Conservation (phyloP, 2,888 invertebrate genomes). For the Rotaria socialis region DNA sequence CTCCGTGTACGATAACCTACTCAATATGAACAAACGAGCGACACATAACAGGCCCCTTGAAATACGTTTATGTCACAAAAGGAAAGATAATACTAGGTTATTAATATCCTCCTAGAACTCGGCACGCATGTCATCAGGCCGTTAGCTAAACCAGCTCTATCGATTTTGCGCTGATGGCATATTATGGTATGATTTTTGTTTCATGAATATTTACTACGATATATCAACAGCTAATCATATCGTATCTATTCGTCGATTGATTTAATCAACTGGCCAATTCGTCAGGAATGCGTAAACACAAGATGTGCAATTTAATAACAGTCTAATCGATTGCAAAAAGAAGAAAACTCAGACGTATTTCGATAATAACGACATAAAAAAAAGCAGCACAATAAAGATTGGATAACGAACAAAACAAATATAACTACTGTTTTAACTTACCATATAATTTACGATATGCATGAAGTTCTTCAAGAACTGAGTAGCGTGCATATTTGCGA, state of each 20-base stretch:
- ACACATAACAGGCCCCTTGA: not conserved
- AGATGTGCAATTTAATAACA: not conserved
- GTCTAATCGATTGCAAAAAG: not conserved
- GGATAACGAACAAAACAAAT: too few relatives aligned
- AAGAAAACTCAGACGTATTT: not conserved
- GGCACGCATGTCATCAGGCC: not conserved
- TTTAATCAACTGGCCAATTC: not conserved
- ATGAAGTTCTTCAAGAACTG: not conserved
- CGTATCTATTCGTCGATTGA: not conserved
- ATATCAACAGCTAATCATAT: not conserved
- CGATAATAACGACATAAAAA: too few relatives aligned
- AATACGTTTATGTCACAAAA: not conserved
- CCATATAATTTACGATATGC: not conserved
- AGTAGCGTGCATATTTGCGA: constrained; percentile 13
- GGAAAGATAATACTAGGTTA: not conserved
- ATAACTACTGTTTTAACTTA: not conserved
- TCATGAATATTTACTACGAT: not conserved
- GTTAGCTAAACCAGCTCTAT: not conserved
- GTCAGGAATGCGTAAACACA: not conserved
- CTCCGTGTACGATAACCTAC: not conserved
- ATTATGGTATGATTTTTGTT: not conserved
- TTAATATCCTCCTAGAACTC: not conserved
- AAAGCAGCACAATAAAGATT: too few relatives aligned
- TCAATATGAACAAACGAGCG: not conserved
- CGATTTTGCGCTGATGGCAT: not conserved